Conservation (phyloP, 2,888 invertebrate genomes). For the Azorinus chamasolen region DNA sequence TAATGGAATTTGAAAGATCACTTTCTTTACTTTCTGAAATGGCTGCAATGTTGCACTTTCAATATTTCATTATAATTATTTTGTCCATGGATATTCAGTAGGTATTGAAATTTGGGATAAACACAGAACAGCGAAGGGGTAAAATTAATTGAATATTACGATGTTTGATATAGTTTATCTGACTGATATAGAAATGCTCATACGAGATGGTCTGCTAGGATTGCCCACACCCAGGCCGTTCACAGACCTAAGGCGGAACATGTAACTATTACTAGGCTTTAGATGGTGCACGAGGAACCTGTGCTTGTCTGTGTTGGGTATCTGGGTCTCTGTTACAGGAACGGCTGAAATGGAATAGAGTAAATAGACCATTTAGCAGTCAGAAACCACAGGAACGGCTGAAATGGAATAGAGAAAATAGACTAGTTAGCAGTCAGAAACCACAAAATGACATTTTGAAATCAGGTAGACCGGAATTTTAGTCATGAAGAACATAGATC, state of each 20-base stretch:
- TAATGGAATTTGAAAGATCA: too few species aligned
- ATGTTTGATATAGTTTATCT: too few species aligned
- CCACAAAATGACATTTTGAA: conserved; percentile 7
- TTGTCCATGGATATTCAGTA: too few species aligned
- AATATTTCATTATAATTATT: too few species aligned
- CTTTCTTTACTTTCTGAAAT: too few species aligned
- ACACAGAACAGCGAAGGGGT: too few species aligned
- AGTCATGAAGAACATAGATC: too few species aligned
- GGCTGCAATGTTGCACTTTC: too few species aligned
- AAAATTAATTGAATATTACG: too few species aligned
- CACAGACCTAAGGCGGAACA: conserved; percentile 95
- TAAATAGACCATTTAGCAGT: background rate
- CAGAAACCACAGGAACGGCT: conserved; percentile 56
- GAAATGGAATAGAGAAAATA: background rate
- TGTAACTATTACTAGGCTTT: conserved; percentile 95
- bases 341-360: conserved; percentile 49
- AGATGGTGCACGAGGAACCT: conserved; percentile 85
- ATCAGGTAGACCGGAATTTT: too few species aligned
- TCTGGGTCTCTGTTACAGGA: conserved; percentile 44
- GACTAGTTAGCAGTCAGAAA: background rate
- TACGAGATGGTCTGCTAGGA: conserved; percentile 90
- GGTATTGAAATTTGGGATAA: too few species aligned
- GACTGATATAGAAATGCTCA: too few species aligned
- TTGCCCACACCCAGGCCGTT: conserved; percentile 94
- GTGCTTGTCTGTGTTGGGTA: conserved; percentile 55